phyloP scores from a whole-genome alignment of 1,140 invertebrate genomes.

The Glossosoma conforme region DNA sequence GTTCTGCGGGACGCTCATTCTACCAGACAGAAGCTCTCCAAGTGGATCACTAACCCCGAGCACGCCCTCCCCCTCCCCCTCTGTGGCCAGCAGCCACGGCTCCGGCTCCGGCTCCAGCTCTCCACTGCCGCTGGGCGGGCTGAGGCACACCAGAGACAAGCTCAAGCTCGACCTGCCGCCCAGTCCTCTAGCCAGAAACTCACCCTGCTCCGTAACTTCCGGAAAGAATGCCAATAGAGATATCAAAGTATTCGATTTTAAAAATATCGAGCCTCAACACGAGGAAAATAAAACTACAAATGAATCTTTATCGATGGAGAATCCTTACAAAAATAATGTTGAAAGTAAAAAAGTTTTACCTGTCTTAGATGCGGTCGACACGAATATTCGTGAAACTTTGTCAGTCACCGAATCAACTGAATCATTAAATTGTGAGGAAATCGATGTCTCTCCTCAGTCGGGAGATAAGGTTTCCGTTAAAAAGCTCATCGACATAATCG shows the following conservation, averaged over 20 bases:
- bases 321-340: too few species aligned
- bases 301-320: too few species aligned
- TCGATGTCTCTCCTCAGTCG: not conserved
- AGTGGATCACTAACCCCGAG: conserved; percentile 32
- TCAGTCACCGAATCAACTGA: not conserved
- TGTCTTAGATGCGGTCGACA: too few species aligned
- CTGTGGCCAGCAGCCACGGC: conserved; percentile 41
- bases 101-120: conserved; percentile 32
- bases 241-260: conserved; percentile 28
- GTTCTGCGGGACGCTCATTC: conserved; percentile 20
- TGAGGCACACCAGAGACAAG: conserved; percentile 66
- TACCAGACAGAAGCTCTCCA: conserved; percentile 26
- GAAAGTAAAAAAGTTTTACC: too few species aligned
- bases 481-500: too few species aligned
- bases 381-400: too few species aligned
- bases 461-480: not conserved
- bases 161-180: conserved; percentile 66
- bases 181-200: conserved; percentile 37
- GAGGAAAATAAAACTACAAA: too few species aligned
- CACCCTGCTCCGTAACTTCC: conserved; percentile 13
- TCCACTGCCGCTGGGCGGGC: conserved; percentile 48
- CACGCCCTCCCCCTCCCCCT: conserved; percentile 42
- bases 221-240: conserved; percentile 25
- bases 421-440: not conserved
- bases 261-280: conserved; percentile 17